Base-by-base conservation (phyloP, 2,888 invertebrate genomes). In the Synanthedon tipuliformis region DNA sequence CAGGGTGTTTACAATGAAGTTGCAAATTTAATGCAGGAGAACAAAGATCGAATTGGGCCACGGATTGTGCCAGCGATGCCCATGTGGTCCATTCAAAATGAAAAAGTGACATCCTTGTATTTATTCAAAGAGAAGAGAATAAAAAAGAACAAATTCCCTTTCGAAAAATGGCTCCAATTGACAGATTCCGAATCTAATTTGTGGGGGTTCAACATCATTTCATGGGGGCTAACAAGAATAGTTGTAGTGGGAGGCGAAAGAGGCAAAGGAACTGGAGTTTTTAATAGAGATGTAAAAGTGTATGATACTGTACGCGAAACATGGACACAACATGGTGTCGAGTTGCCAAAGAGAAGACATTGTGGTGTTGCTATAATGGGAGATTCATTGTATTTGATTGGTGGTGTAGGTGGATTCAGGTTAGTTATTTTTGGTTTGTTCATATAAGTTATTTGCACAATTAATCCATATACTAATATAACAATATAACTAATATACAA, bases 391-490 rank as follows among this genome's bases (percentile, higher is more conserved):
- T 85, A 64, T 56, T 63, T 85, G 45, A 62, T 84, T 53, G 85
- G 86, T 57, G 86, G 86, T 5, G 78, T 86, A 59, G 86, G 86
- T 67, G 76, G 68, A 56, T 86, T 71, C 72, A 81, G 86, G 86
- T 87, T 59, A 66, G 81, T 77, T 61, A 40, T 18, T 55, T 53
- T 51, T 34, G 1, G 27, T 23, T 27, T 7, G 27, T 27, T 27
- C 27, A 27, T 27, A 27, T 27, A 27, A 27, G 5, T 10, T 7
- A 15, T 45, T 45, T 45, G 15, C 8, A 45, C 45, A n/a, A 45
- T 15, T 45, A 15, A n/a, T 23, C 23, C 23, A 50, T 11, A n/a
- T 11, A n/a, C n/a, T n/a, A n/a, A n/a, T n/a, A n/a, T n/a, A n/a
- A n/a, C n/a, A n/a, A n/a, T n/a, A n/a, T n/a, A n/a, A n/a, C n/a